Evolutionary conservation across 1,140 invertebrate species (phyloP).

Genomic region (Caenorhabditis inopinata): DNA sequence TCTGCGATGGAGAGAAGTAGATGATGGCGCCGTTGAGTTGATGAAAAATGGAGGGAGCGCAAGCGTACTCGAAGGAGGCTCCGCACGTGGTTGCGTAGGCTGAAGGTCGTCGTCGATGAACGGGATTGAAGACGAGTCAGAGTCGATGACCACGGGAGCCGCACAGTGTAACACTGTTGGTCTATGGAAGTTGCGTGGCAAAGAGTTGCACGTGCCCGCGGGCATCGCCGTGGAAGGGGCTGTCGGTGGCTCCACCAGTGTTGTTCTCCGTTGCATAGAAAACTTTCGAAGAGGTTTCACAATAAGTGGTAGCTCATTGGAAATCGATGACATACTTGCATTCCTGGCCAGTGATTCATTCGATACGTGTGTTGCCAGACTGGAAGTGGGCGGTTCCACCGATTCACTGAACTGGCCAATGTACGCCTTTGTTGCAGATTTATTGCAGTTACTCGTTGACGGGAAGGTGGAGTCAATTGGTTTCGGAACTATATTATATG

Average conservation of each 20-base stretch:
- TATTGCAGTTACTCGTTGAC: not conserved
- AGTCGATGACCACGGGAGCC: constrained; percentile 20
- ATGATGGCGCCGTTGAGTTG: not conserved
- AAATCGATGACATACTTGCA: not conserved
- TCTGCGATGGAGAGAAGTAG: constrained; percentile 17
- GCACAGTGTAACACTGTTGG: constrained; percentile 27
- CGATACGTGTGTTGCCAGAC: not conserved
- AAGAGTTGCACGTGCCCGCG: not conserved
- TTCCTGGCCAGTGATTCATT: not conserved
- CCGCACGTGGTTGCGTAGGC: not conserved
- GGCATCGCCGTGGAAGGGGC: not conserved
- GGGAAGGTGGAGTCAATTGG: not conserved
- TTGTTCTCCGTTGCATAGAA: not conserved
- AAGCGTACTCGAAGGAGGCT: no score
- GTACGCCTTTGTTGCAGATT: not conserved
- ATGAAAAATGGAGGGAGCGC: not conserved
- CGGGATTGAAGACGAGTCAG: not conserved
- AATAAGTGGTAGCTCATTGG: constrained; percentile 30
- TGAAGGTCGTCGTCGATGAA: constrained; percentile 33
- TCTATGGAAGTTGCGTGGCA: not conserved
- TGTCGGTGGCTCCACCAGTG: not conserved
- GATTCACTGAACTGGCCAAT: not conserved
- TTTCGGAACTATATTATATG: not conserved
- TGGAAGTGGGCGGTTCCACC: not conserved
- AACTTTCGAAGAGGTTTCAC: constrained; percentile 27